Conservation (phyloP, 2,113 vertebrate genomes). For the Synodontis membranacea region DNA sequence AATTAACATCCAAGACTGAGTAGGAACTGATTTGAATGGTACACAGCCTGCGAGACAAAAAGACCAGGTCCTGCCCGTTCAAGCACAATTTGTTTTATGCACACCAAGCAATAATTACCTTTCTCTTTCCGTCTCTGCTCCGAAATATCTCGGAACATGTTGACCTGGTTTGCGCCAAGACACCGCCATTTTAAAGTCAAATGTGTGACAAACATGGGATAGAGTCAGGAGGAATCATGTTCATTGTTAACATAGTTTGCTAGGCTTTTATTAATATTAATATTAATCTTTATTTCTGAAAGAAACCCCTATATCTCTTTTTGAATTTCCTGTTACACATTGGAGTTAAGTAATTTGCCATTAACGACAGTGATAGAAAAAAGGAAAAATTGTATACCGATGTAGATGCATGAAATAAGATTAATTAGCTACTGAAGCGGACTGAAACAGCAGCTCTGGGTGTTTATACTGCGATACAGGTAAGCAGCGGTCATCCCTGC, state of each 20-base stretch:
- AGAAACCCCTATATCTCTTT: background rate
- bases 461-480: slow-evolving; percentile 52
- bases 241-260: background rate
- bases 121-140: background rate
- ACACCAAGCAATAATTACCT: slow-evolving; percentile 39
- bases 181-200: slow-evolving; percentile 1
- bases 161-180: background rate
- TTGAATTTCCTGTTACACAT: background rate
- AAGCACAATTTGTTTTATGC: slow-evolving; percentile 32
- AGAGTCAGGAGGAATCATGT: background rate
- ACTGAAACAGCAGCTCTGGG: slow-evolving; percentile 49
- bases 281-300: background rate
- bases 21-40: slow-evolving; percentile 31
- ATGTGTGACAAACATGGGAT: slow-evolving; percentile 11
- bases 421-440: slow-evolving; percentile 54
- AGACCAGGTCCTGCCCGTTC: slow-evolving; percentile 32
- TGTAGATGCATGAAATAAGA: slow-evolving; percentile 8
- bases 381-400: background rate
- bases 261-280: slow-evolving; percentile 10
- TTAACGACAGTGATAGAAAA: background rate
- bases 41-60: slow-evolving; percentile 32
- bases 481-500: slow-evolving; percentile 28
- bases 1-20: slow-evolving; percentile 36
- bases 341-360: background rate
- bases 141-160: slow-evolving; percentile 15